Evolutionary conservation across 2,888 invertebrate species (phyloP), one percentile per base, ranked within the genome.

Genomic region (Eueremaeus valkanovi): DNA sequence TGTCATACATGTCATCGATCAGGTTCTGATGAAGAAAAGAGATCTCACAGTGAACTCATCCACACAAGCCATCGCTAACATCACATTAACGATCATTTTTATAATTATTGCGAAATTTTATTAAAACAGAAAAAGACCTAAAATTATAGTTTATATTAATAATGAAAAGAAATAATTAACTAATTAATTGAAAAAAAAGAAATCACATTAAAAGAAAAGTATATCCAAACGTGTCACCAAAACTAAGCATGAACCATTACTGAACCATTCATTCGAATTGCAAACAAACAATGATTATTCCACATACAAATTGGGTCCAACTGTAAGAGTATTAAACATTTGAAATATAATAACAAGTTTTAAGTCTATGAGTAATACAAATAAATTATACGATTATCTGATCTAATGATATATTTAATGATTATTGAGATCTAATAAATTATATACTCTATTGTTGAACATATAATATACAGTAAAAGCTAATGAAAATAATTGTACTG

Each of bases 1-100:
- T 73, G 91, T 94, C 80, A 95, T 96, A 80, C 95, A 96, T 84
- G 92, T 95, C 78, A 93, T 96, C 82, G 94, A 95, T 83, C 88
- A 88, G 79, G 94, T 95, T 6, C 89, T 96, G 82, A 85, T 94
- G 77, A 88, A 89, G 82, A 91, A 92, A 81, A 90, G 89, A 81
- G 95, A 95, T 84, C 89, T 95, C 78, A 87, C 77, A n/a, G 78
- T 77, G 29, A 77, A 76, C 49, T 72, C 55, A 74, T 29, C 42
- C n/a, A 24, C 51, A 13, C 36, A 31, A 29, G 33, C 51, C 36
- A 73, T 72, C 31, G 45, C 29, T 27, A 55, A 18, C 73, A 73
- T 51, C 42, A 42, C 68, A 68, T 68, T 68, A n/a, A 21, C 24
- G 68, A 42, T 42, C 36, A 16, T 68, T 68, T 68, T 68, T 68